Evolutionary conservation across 2,888 invertebrate genomes (phyloP).

Genomic region (Linyphia triangularis): DNA sequence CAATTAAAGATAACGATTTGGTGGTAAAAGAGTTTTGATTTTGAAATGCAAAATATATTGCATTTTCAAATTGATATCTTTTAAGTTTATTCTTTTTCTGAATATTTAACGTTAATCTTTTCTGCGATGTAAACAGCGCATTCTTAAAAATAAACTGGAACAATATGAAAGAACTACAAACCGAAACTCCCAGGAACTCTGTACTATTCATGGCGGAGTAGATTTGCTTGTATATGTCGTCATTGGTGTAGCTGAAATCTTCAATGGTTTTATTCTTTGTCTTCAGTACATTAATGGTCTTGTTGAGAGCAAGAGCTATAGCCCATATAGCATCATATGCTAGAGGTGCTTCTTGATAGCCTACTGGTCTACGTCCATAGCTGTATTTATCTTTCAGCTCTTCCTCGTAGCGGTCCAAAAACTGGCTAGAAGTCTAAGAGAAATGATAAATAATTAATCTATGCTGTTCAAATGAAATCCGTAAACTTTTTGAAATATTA

Average conservation of each 20-base stretch:
- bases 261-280: constrained; percentile 91
- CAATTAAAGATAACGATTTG: no score
- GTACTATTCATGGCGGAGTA: constrained; percentile 99
- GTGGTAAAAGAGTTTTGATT: no score
- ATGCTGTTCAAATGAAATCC: no score
- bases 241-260: constrained; percentile 97
- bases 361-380: constrained; percentile 88
- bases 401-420: constrained; percentile 90
- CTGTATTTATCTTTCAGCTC: constrained; percentile 87
- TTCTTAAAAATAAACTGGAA: not conserved
- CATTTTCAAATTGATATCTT: no score
- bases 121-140: no score
- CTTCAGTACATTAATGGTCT: constrained; percentile 93
- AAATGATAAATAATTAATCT: not conserved
- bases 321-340: constrained; percentile 99
- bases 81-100: no score
- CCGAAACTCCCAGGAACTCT: constrained; percentile 97
- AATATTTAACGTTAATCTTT: no score
- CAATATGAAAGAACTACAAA: constrained; percentile 82
- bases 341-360: constrained; percentile 96
- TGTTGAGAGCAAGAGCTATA: constrained; percentile 97
- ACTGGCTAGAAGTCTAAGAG: constrained; percentile 89
- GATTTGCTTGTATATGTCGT: constrained; percentile 95
- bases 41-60: no score
- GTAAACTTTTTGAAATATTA: no score